Evolutionary conservation across 2,113 vertebrate genomes (phyloP).

Genomic region (Prolemur simus): DNA sequence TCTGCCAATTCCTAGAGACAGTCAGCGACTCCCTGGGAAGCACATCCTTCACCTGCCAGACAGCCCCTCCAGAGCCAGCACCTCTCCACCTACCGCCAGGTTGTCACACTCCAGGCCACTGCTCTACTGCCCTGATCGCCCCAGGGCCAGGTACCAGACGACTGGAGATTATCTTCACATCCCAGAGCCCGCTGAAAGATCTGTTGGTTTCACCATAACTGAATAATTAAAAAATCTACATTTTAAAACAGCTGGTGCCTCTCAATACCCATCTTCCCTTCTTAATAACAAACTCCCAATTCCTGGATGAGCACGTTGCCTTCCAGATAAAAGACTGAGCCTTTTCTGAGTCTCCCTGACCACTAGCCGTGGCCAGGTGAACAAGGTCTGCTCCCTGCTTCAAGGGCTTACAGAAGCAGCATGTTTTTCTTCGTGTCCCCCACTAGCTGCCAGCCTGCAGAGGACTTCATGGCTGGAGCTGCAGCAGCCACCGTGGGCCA

Average conservation of each 20-base stretch:
- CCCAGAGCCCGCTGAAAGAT: background rate
- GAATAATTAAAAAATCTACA: background rate
- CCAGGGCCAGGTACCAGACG: background rate
- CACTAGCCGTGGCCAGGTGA: background rate
- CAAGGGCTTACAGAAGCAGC: background rate
- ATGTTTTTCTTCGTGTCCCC: background rate
- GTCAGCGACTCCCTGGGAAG: rapidly evolving
- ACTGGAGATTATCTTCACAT: background rate
- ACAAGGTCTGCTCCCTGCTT: background rate
- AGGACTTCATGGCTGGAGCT: background rate
- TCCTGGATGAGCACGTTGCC: background rate
- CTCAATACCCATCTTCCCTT: background rate
- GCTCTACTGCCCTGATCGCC: background rate
- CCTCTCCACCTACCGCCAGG: no score
- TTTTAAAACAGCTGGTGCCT: background rate
- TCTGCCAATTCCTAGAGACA: no score
- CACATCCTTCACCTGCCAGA: no score
- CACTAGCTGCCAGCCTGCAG: background rate
- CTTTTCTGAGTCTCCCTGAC: background rate
- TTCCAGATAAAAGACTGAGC: background rate
- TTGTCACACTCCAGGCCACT: background rate
- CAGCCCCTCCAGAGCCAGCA: background rate
- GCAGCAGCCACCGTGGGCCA: background rate
- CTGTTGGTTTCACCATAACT: background rate
- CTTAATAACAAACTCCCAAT: background rate